Evolutionary conservation across 1,140 invertebrate genomes (phyloP).

Genomic region (Drosophila insularis): DNA sequence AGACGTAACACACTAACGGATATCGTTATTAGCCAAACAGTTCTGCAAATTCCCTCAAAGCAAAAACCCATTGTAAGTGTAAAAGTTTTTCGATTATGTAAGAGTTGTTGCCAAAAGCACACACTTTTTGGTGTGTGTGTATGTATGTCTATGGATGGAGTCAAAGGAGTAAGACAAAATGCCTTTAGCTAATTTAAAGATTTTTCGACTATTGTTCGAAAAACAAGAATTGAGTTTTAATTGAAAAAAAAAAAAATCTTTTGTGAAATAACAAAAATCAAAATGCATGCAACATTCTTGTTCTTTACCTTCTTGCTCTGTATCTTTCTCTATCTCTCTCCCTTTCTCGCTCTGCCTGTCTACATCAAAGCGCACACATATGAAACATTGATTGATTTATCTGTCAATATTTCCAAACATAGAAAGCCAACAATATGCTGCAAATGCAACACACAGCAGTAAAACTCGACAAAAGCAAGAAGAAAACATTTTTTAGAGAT

Average conservation of each 20-base stretch:
- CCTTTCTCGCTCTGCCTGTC: neutral
- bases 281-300: conserved; percentile 34
- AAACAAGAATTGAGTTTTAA: conserved; percentile 70
- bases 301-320: neutral
- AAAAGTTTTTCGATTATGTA: conserved; percentile 77
- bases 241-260: conserved; percentile 67
- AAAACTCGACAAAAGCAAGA: conserved; percentile 13
- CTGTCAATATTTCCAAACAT: conserved; percentile 68
- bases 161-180: conserved; percentile 6
- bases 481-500: conserved; percentile 1
- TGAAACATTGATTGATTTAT: conserved; percentile 73
- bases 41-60: conserved; percentile 55
- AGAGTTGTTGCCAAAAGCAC: conserved; percentile 43
- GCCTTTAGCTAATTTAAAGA: conserved; percentile 71
- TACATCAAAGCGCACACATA: conserved; percentile 14
- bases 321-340: neutral
- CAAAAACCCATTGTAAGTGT: conserved; percentile 38
- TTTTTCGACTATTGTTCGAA: conserved; percentile 54
- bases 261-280: conserved; percentile 34
- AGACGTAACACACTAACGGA: conserved; percentile 21
- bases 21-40: conserved; percentile 62
- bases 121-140: conserved; percentile 3
- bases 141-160: neutral
- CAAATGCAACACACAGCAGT: conserved; percentile 24
- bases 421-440: conserved; percentile 54